phyloP scores from a whole-genome alignment of 2,888 invertebrate species.

The Polymixis flavicincta region DNA sequence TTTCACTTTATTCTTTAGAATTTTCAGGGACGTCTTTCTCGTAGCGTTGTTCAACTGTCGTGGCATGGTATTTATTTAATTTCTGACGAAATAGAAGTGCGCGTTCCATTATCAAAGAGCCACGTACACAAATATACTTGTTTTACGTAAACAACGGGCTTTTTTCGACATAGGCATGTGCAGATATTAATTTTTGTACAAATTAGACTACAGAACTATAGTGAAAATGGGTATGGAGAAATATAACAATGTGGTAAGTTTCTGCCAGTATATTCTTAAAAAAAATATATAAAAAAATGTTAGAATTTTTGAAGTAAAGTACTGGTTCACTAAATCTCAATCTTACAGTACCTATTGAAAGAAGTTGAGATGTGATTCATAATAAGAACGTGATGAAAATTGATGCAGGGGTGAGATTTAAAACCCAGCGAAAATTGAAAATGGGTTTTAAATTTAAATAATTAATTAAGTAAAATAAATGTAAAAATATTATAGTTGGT shows the following conservation, averaged over 20 bases:
- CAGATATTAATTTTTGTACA: conserved; percentile 6
- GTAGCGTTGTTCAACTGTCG: conserved; percentile 23
- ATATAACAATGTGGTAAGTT: conserved; percentile 75
- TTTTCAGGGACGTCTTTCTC: conserved; percentile 55
- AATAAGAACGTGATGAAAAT: too few relatives aligned
- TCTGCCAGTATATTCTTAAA: not conserved
- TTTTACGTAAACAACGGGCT: conserved; percentile 21
- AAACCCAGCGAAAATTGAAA: too few relatives aligned
- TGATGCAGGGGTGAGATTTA: too few relatives aligned
- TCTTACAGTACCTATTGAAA: too few relatives aligned
- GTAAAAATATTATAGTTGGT: too few relatives aligned
- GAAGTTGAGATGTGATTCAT: too few relatives aligned
- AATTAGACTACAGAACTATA: not conserved
- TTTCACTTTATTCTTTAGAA: conserved; percentile 60
- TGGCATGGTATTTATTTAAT: conserved; percentile 47
- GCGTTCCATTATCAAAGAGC: conserved; percentile 28
- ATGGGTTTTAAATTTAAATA: too few relatives aligned
- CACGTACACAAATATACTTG: conserved; percentile 51
- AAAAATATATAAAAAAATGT: too few relatives aligned
- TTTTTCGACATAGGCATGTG: conserved; percentile 29
- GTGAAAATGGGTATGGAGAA: conserved; percentile 83
- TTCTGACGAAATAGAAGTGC: conserved; percentile 37
- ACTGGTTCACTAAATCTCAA: not conserved
- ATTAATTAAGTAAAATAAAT: too few relatives aligned
- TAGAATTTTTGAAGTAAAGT: not conserved